Percentiles rank a stretch among this genome's conserved stretches.
Conservation (phyloP, 2,888 invertebrate genomes). For the Hyposoter didymator region DNA sequence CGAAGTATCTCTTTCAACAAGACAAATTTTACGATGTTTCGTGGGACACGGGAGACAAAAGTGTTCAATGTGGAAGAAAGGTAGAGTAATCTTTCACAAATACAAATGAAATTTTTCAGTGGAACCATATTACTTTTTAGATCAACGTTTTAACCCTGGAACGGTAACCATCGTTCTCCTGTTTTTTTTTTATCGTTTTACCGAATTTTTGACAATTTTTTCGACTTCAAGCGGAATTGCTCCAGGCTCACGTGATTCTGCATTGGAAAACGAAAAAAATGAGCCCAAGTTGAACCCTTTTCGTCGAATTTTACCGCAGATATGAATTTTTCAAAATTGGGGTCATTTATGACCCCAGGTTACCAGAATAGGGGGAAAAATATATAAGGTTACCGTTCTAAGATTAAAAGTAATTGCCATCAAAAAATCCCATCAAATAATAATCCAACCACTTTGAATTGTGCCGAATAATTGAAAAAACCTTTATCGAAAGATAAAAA, state of each 20-base stretch:
- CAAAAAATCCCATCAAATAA: background rate
- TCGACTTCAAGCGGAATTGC: no score
- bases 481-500: background rate
- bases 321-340: no score
- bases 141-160: background rate
- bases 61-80: conserved; percentile 96
- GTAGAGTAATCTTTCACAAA: conserved; percentile 79
- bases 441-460: background rate
- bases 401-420: background rate
- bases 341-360: no score
- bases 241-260: no score
- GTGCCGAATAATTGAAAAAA: background rate
- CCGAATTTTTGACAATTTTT: no score
- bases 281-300: no score
- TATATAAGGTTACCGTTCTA: no score
- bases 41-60: conserved; percentile 94
- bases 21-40: conserved; percentile 93
- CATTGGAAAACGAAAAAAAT: no score
- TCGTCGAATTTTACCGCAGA: no score
- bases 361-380: no score
- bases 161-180: no score
- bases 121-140: background rate
- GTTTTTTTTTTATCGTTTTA: no score
- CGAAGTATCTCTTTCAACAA: conserved; percentile 92
- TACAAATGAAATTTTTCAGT: background rate